phyloP scores from a whole-genome alignment of 2,888 invertebrate genomes.

The Phalangium opilio region DNA sequence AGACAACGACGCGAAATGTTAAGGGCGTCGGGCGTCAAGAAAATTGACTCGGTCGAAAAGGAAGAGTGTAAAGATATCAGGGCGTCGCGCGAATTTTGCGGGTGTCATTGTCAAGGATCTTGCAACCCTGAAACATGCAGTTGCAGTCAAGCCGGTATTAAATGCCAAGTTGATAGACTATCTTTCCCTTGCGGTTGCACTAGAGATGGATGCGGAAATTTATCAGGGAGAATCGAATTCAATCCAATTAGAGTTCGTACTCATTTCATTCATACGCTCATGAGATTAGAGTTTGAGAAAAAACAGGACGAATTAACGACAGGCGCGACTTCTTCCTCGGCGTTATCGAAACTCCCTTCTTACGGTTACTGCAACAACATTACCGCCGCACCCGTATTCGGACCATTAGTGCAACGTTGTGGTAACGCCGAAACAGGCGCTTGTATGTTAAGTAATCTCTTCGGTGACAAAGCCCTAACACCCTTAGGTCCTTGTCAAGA shows the following conservation, averaged over 20 bases:
- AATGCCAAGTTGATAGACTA: slow-evolving; percentile 87
- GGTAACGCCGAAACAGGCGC: no score
- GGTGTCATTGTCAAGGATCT: slow-evolving; percentile 77
- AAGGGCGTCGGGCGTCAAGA: slow-evolving; percentile 79
- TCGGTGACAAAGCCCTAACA: background rate
- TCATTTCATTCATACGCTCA: slow-evolving; percentile 89
- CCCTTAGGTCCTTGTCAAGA: background rate
- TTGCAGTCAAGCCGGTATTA: slow-evolving; percentile 85
- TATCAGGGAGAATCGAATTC: slow-evolving; percentile 84
- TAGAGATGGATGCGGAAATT: slow-evolving; percentile 82
- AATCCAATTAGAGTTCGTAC: slow-evolving; percentile 88
- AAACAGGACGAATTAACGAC: slow-evolving; percentile 38
- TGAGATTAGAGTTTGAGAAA: slow-evolving; percentile 78
- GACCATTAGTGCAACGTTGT: background rate
- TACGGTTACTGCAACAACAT: background rate
- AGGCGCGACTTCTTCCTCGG: slow-evolving; percentile 11
- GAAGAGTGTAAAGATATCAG: slow-evolving; percentile 78
- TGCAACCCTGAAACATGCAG: slow-evolving; percentile 93
- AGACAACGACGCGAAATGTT: slow-evolving; percentile 72
- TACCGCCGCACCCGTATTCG: background rate
- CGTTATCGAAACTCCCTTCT: background rate
- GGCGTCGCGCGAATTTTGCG: slow-evolving; percentile 62
- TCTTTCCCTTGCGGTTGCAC: slow-evolving; percentile 95
- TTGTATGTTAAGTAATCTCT: background rate
- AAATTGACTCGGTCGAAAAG: slow-evolving; percentile 84